phyloP scores from a whole-genome alignment of 2,888 invertebrate genomes.

The Glyphotaelius pellucidus region DNA sequence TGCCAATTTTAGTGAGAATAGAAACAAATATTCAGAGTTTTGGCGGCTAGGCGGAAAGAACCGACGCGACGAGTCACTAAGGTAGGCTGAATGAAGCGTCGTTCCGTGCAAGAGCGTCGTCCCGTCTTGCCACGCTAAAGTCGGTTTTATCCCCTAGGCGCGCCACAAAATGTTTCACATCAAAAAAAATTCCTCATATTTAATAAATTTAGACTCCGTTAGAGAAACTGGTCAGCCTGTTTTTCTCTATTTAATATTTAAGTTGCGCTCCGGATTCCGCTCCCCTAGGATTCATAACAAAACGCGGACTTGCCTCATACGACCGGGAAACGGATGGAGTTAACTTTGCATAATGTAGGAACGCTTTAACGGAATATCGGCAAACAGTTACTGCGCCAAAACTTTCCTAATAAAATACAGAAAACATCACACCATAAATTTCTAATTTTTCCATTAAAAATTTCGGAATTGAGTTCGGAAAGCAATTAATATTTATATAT shows the following conservation, averaged over 20 bases:
- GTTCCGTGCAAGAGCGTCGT: too few relatives aligned
- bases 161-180: too few relatives aligned
- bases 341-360: constrained; percentile 35
- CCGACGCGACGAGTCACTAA: too few relatives aligned
- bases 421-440: not conserved
- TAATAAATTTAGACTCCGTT: not conserved
- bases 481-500: not conserved
- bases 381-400: constrained; percentile 22
- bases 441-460: not conserved
- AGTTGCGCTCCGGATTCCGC: constrained; percentile 21
- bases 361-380: constrained; percentile 24
- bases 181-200: too few relatives aligned
- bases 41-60: too few relatives aligned
- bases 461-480: not conserved
- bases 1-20: too few relatives aligned
- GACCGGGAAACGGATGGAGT: not conserved
- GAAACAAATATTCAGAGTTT: too few relatives aligned
- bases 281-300: constrained; percentile 44
- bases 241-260: constrained; percentile 45
- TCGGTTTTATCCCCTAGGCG: too few relatives aligned
- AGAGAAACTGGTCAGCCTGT: not conserved
- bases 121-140: too few relatives aligned
- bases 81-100: too few relatives aligned
- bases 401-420: constrained; percentile 14
- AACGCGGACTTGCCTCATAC: constrained; percentile 15